A percentile compares a stretch with the other conserved stretches of the same genome.
phyloP scores from a whole-genome alignment of 1,140 invertebrate genomes.

The Dendroctonus valens region DNA sequence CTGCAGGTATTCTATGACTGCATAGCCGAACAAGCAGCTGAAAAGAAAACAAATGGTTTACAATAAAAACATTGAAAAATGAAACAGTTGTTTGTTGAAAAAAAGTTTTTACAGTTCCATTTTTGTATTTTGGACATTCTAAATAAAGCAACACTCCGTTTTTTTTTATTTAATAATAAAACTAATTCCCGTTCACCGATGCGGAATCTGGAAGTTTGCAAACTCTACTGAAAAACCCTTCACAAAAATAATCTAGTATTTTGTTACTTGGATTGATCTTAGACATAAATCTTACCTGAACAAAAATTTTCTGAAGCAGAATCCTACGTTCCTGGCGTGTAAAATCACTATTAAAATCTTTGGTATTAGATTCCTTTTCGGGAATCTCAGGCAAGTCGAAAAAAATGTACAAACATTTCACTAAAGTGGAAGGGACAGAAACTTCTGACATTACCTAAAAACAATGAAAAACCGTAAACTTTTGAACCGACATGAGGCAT shows the following conservation, averaged over 20 bases:
- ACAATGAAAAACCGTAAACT: too few relatives aligned
- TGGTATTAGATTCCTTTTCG: constrained; percentile 71
- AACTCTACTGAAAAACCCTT: not conserved
- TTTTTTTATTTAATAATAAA: too few relatives aligned
- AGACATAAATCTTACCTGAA: constrained; percentile 65
- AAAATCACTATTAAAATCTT: constrained; percentile 79
- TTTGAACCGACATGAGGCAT: too few relatives aligned
- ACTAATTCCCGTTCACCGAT: too few relatives aligned
- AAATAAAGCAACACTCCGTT: too few relatives aligned
- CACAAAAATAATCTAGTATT: not conserved
- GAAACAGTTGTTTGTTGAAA: too few relatives aligned
- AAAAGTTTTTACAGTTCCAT: too few relatives aligned
- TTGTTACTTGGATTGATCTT: not conserved
- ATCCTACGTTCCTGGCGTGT: constrained; percentile 87
- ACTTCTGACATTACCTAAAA: constrained; percentile 90
- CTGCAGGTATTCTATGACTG: constrained; percentile 87
- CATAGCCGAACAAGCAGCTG: constrained; percentile 91
- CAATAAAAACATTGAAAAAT: too few relatives aligned
- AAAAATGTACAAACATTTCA: constrained; percentile 98
- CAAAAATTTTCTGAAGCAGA: constrained; percentile 94
- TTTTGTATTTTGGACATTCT: too few relatives aligned
- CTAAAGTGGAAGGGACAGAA: constrained; percentile 93
- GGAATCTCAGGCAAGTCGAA: constrained; percentile 95
- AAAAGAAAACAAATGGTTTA: constrained; percentile 31
- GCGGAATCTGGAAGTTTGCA: too few relatives aligned